Base-by-base conservation (phyloP, 2,888 invertebrate genomes). In the Campopleginae sp. region DNA sequence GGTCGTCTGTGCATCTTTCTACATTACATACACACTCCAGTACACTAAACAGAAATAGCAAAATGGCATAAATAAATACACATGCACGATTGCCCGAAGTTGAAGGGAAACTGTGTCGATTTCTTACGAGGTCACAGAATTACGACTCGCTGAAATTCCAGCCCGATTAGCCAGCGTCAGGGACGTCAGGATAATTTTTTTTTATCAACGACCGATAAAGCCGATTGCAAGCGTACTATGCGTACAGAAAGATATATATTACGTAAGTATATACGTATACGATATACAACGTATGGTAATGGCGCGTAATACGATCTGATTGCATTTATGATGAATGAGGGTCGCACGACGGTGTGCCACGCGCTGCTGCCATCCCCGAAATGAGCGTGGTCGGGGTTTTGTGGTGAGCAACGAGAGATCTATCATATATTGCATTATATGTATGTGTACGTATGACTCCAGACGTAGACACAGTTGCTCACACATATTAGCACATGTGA, bases 281-380 rank as follows among this genome's bases (percentile, higher is more conserved):
- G 84, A 68, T 66, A 48, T 70, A 81, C 63, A 83, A 87, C 89
- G 88, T 89, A 91, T 90, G 90, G 88, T 91, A 91, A 91, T 91
- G 89, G 89, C 88, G 89, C 88, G 90, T 91, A 91, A 91, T 91
- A 89, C 90, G 90, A 91, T 91, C 90, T 89, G 90, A 91, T 91
- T 90, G 90, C 90, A 88, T 89, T 90, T 89, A 90, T 89, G 91
- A 91, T 89, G 90, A 89, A 89, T 88, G 90, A 88, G 88, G 87
- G 87, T 88, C 83, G 86, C 48, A 51, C 77, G 87, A 71, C 63
- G 63, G 63, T 51, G 63, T 58, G 77, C 61, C 70, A 68, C 78
- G 85, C 85, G 87, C 66, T 78, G 63, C 79, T 70, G 58, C 65
- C 80, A 80, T 65, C 58, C 71, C 38, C 71, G 10, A 78, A 71